phyloP scores from a whole-genome alignment of 2,888 invertebrate genomes.

The Syrista parreyssii region DNA sequence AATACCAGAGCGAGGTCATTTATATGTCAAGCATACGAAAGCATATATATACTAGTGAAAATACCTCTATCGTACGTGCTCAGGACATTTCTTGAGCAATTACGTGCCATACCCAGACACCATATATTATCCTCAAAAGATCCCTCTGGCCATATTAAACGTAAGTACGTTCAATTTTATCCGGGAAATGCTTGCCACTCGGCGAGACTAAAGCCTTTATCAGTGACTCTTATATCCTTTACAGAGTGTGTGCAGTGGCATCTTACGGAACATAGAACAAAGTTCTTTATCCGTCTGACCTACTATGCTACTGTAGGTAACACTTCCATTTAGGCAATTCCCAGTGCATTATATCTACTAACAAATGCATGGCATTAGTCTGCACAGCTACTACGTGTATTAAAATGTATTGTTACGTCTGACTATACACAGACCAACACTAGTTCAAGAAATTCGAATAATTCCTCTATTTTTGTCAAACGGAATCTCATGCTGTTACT shows the following conservation, averaged over 20 bases:
- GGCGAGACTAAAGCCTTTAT: background rate
- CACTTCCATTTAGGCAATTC: background rate
- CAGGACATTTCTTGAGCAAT: background rate
- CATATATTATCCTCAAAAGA: background rate
- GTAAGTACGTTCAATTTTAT: background rate
- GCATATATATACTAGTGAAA: background rate
- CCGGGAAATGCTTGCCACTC: background rate
- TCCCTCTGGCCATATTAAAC: background rate
- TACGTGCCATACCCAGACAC: background rate
- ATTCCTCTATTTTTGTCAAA: background rate
- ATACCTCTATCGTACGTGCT: background rate
- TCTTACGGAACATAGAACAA: background rate
- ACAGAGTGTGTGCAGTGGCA: background rate
- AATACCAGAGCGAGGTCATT: slow-evolving; percentile 12
- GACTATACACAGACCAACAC: background rate
- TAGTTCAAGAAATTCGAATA: background rate
- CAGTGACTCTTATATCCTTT: background rate
- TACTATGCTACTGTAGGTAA: background rate
- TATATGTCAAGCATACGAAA: background rate
- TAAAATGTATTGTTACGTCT: background rate
- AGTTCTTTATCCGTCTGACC: background rate
- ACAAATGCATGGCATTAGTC: background rate
- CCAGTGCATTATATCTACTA: background rate
- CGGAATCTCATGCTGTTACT: background rate
- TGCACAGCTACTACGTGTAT: background rate